Conservation (phyloP, 2,888 invertebrate genomes). For the Bimastos eiseni region DNA sequence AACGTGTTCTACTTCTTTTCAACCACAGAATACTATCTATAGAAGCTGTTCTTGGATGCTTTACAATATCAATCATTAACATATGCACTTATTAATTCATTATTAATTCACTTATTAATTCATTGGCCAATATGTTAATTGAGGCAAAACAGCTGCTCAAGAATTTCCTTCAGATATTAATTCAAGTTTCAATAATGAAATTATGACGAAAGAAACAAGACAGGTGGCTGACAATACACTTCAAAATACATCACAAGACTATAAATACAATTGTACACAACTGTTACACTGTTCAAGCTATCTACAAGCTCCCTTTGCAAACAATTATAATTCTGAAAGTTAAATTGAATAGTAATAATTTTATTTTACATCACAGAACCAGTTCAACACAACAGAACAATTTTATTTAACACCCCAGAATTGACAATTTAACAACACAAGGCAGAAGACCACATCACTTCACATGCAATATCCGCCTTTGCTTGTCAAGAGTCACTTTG, state of each 20-base stretch:
- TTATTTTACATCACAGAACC: not conserved
- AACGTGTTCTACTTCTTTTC: not conserved
- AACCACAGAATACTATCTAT: not conserved
- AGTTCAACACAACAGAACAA: no score
- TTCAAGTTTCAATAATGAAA: not conserved
- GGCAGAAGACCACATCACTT: not conserved
- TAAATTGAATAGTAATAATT: not conserved
- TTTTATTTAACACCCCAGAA: not conserved
- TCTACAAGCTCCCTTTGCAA: not conserved
- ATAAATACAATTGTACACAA: not conserved
- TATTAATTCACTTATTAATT: no score
- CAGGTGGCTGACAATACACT: not conserved
- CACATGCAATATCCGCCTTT: not conserved
- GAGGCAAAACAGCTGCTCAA: not conserved
- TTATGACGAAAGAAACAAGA: not conserved
- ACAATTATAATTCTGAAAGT: not conserved
- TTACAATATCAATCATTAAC: no score
- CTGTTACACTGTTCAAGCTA: not conserved
- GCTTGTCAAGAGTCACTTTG: not conserved
- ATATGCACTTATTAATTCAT: no score
- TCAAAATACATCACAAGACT: not conserved
- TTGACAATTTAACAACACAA: not conserved
- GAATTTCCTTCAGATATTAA: not conserved
- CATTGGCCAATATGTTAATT: no score
- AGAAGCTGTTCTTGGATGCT: no score